Evolutionary conservation across 2,113 vertebrate genomes (phyloP).

Genomic region (Hemiscyllium ocellatum): DNA sequence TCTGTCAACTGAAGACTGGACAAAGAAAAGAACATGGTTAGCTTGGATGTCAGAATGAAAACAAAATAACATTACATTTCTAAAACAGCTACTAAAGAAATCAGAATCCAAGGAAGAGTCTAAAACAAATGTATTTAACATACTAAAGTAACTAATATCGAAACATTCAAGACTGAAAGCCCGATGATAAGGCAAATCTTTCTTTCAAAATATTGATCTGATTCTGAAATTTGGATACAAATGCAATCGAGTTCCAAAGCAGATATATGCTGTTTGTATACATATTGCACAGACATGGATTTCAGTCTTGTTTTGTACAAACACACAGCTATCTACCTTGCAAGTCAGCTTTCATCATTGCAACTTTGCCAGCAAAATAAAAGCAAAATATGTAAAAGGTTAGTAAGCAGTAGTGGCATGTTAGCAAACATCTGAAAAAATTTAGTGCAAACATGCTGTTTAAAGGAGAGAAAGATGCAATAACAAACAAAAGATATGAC

Average conservation of each 20-base stretch:
- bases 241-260: constrained; percentile 42
- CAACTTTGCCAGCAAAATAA: constrained; percentile 92
- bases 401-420: constrained; percentile 83
- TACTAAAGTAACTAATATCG: constrained; percentile 58
- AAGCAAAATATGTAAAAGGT: constrained; percentile 90
- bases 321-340: constrained; percentile 90
- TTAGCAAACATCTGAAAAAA: constrained; percentile 63
- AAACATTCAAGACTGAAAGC: constrained; percentile 69
- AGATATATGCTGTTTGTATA: constrained; percentile 47
- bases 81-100: constrained; percentile 45
- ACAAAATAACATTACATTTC: constrained; percentile 13
- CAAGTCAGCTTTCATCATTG: constrained; percentile 99
- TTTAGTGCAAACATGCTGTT: constrained; percentile 63
- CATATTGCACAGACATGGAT: constrained; percentile 47
- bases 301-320: constrained; percentile 78
- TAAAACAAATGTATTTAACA: constrained; percentile 53
- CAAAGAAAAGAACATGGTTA: not conserved
- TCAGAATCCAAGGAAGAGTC: constrained; percentile 45
- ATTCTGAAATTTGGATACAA: constrained; percentile 38
- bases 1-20: constrained; percentile 17
- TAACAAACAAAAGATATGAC: constrained; percentile 63
- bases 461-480: constrained; percentile 59
- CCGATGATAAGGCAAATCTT: constrained; percentile 55
- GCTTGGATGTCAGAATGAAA: not conserved
- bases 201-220: not conserved